phyloP scores from a whole-genome alignment of 2,797 vertebrate species.

The Lagorchestes hirsutus region DNA sequence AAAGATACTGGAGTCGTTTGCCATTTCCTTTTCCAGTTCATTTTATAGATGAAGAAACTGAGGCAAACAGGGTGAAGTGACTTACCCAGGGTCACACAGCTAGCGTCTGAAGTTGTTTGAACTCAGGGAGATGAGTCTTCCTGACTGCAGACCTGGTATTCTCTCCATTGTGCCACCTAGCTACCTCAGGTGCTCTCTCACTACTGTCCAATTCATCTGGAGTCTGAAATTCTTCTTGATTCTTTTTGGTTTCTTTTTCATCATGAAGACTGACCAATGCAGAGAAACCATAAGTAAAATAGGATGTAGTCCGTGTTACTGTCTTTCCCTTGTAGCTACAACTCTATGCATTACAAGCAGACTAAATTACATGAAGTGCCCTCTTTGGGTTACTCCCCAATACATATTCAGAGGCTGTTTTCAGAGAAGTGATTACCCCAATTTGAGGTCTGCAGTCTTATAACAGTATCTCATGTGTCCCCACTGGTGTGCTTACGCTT shows the following conservation, averaged over 20 bases:
- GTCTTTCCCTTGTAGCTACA: neutral
- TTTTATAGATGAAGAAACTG: neutral
- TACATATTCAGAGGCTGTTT: neutral
- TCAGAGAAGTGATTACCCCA: neutral
- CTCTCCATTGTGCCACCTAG: neutral
- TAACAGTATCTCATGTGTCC: neutral
- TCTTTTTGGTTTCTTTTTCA: neutral
- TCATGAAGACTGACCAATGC: neutral
- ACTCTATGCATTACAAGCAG: neutral
- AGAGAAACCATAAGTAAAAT: neutral
- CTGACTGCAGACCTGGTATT: neutral
- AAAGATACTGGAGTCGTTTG: neutral
- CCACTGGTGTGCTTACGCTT: neutral
- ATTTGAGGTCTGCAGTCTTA: neutral
- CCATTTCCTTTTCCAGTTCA: neutral
- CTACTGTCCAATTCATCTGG: neutral
- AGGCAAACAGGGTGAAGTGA: neutral
- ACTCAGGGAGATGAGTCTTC: neutral
- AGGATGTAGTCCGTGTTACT: neutral
- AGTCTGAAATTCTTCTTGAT: neutral
- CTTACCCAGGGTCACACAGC: neutral
- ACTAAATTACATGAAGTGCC: neutral
- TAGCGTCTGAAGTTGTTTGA: neutral
- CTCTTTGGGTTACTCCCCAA: neutral
- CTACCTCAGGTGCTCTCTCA: neutral